Evolutionary conservation across 2,113 vertebrate species (phyloP).

Genomic region (Boleophthalmus pectinirostris): DNA sequence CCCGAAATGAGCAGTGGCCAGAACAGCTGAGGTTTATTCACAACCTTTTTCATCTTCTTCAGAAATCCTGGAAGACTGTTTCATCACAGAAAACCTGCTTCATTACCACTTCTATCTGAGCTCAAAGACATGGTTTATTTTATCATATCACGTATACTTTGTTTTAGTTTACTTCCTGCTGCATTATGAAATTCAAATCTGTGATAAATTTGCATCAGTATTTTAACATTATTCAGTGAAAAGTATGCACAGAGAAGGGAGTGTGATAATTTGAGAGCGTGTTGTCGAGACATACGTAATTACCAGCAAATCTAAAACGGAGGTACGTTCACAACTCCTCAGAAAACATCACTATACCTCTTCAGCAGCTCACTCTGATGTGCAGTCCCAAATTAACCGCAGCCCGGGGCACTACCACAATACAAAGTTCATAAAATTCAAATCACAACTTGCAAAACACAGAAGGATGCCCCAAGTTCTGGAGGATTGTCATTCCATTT

Average conservation of each 20-base stretch:
- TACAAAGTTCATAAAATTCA: not conserved
- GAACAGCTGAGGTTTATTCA: no score
- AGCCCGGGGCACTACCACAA: not conserved
- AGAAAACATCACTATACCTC: slow-evolving; percentile 10
- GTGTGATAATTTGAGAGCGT: not conserved
- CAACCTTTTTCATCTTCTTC: no score
- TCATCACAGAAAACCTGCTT: not conserved
- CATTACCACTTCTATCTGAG: not conserved
- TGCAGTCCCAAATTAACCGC: slow-evolving; percentile 6
- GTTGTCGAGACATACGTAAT: not conserved
- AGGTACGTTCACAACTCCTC: slow-evolving; percentile 7
- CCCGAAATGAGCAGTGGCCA: not conserved
- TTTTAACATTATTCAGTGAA: not conserved
- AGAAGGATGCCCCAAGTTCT: not conserved
- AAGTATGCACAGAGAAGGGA: not conserved
- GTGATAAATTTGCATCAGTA: not conserved
- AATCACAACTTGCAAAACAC: not conserved
- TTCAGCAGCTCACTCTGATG: not conserved
- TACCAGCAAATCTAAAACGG: not conserved
- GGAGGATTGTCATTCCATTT: slow-evolving; percentile 5
- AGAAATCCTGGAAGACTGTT: no score
- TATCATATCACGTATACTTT: no score
- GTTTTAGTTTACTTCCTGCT: not conserved
- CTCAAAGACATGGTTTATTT: not conserved
- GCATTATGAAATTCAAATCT: no score